These are phyloP conservation scores for Callyntrura sp. DNA, from an alignment of 2,888 invertebrate species.

Conservation along the genomic window DNA sequence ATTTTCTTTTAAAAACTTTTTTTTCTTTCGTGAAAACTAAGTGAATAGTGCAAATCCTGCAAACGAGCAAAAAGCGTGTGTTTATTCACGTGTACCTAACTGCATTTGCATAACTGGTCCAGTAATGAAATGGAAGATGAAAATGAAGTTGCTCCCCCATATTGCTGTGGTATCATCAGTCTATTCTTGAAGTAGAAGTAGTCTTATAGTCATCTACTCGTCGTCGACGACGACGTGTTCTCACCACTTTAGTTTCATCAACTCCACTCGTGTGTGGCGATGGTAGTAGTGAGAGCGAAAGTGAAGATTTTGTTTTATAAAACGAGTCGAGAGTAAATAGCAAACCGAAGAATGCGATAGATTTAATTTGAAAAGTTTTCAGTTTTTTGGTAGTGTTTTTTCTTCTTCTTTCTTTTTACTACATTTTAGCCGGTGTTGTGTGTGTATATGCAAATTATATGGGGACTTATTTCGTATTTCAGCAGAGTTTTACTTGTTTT, in stretches of 20 bases:
- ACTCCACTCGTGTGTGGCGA: too few species aligned
- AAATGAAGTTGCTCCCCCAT: slow-evolving; percentile 10
- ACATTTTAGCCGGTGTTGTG: neutral
- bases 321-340: slow-evolving; percentile 49
- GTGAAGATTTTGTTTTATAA: slow-evolving; percentile 12
- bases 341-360: slow-evolving; percentile 61
- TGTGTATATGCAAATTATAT: slow-evolving; percentile 56
- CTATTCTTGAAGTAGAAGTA: slow-evolving; percentile 4
- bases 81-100: slow-evolving; percentile 32
- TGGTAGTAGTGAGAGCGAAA: slow-evolving; percentile 3
- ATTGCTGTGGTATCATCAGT: neutral
- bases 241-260: slow-evolving; percentile 5
- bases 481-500: neutral
- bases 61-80: neutral
- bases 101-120: slow-evolving; percentile 68
- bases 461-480: neutral
- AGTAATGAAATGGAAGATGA: slow-evolving; percentile 62
- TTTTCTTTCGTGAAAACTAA: neutral
- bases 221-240: neutral
- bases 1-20: slow-evolving; percentile 1
- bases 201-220: neutral
- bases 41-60: neutral
- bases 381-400: slow-evolving; percentile 33
- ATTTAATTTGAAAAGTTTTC: slow-evolving; percentile 74
- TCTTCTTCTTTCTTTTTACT: neutral